phyloP scores from a whole-genome alignment of 2,888 invertebrate genomes.

The Eilema caniola region DNA sequence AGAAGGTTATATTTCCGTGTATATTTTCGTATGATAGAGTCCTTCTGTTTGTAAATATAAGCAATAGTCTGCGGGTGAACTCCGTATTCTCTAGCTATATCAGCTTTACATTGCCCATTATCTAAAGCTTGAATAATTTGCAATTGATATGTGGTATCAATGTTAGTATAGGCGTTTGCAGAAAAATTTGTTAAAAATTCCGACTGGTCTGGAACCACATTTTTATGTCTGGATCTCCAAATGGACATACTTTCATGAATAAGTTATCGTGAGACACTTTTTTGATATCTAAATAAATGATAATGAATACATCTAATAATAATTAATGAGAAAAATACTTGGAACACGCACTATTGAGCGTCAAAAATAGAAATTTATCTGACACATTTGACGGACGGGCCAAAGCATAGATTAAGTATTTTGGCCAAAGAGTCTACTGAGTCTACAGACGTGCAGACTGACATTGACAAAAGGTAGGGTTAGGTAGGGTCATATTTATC shows the following conservation, averaged over 20 bases:
- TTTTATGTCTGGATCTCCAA: slow-evolving; percentile 45
- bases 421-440: no score
- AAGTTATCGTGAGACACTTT: neutral
- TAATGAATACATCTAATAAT: neutral
- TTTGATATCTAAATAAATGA: neutral
- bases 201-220: slow-evolving; percentile 49
- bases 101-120: slow-evolving; percentile 57
- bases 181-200: slow-evolving; percentile 41
- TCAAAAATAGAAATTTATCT: neutral
- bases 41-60: slow-evolving; percentile 58
- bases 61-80: slow-evolving; percentile 55
- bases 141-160: slow-evolving; percentile 55
- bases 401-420: no score
- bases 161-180: slow-evolving; percentile 48
- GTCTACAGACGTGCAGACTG: no score
- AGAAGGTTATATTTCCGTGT: slow-evolving; percentile 51
- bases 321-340: neutral
- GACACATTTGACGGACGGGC: neutral
- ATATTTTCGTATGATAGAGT: slow-evolving; percentile 54
- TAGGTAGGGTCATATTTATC: no score
- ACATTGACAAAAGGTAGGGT: no score
- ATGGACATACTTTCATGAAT: slow-evolving; percentile 42
- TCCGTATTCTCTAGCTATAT: slow-evolving; percentile 58
- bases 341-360: neutral
- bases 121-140: slow-evolving; percentile 61